Base-by-base conservation (phyloP, 2,113 vertebrate genomes). In the Siniperca knerii region DNA sequence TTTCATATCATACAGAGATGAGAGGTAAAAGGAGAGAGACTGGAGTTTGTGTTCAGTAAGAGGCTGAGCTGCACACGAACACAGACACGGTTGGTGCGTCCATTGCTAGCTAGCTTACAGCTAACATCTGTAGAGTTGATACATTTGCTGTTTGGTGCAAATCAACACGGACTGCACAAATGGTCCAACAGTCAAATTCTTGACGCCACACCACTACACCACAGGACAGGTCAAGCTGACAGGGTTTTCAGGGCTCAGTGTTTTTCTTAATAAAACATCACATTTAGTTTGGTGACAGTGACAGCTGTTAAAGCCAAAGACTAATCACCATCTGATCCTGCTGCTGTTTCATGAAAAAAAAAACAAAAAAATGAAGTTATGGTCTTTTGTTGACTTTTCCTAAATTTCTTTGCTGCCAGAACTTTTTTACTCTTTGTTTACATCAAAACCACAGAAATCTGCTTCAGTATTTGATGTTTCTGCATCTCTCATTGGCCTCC, bases 391-490 rank as follows among this genome's bases (percentile, higher is more conserved):
- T 61, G 23, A 21, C 16, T 52, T 67, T 57, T 67, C 13, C 29
- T 25, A 33, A 10, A 35, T 23, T 12, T 25, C 2, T 37, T 33
- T 55, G 48, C 42, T 48, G 29, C 52, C 35, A 44, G 10, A 46
- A 61, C 10, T 67, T 20, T 40, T 50, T 15, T 42, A 0, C 25
- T 4, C 4, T 8, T 46, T 57, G 37, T 74, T 65, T 4, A n/a
- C 8, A 50, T 75, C 2, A 42, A 74, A 87, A 48, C 25, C 35
- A 48, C 29, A 61, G 35, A 75, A 60, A 55, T n/a, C 29, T 58
- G 66, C 7, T 3, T 52, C 25, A 12, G 9, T 35, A 18, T 69
- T 15, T 79, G 55, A 85, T 40, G 69, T 57, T 18, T 66, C 37
- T 44, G 50, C 42, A 44, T 74, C 15, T 71, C 35, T 55, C n/a